Conservation (phyloP, 2,797 vertebrate species). For the Gymnodraco acuticeps region DNA sequence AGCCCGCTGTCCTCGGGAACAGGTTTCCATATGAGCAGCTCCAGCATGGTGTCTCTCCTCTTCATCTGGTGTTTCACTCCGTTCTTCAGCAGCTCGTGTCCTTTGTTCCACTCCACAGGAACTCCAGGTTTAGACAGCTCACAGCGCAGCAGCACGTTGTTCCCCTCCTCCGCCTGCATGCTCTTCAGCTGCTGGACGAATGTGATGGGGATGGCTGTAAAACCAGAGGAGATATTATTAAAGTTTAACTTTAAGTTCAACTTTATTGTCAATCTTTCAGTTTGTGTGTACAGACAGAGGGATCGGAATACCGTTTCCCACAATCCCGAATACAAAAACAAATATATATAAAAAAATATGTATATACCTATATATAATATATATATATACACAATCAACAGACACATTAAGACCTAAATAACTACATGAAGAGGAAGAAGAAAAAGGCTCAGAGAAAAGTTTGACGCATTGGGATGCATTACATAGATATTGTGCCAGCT, state of each 20-base stretch:
- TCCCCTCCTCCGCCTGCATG: conserved; percentile 81
- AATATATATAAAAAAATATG: too few species aligned
- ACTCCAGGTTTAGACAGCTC: conserved; percentile 86
- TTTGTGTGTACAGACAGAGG: too few species aligned
- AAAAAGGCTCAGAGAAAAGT: too few species aligned
- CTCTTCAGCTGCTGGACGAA: conserved; percentile 81
- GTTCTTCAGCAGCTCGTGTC: conserved; percentile 81
- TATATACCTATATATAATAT: too few species aligned
- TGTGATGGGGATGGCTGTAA: conserved; percentile 80
- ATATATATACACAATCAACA: too few species aligned
- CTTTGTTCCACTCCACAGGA: conserved; percentile 82
- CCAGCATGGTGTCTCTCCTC: conserved; percentile 82
- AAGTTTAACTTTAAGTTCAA: neutral
- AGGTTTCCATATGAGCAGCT: conserved; percentile 88
- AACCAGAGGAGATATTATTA: neutral
- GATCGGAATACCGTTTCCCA: too few species aligned
- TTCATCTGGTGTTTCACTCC: conserved; percentile 86
- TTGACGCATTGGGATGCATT: too few species aligned
- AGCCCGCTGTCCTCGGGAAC: conserved; percentile 87
- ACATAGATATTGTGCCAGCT: too few species aligned
- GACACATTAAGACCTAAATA: too few species aligned
- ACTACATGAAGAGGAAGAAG: too few species aligned
- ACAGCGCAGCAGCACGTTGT: conserved; percentile 81
- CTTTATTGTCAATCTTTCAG: too few species aligned
- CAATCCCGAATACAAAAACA: too few species aligned